phyloP scores from a whole-genome alignment of 2,888 invertebrate genomes.

The Drosophila cognata region DNA sequence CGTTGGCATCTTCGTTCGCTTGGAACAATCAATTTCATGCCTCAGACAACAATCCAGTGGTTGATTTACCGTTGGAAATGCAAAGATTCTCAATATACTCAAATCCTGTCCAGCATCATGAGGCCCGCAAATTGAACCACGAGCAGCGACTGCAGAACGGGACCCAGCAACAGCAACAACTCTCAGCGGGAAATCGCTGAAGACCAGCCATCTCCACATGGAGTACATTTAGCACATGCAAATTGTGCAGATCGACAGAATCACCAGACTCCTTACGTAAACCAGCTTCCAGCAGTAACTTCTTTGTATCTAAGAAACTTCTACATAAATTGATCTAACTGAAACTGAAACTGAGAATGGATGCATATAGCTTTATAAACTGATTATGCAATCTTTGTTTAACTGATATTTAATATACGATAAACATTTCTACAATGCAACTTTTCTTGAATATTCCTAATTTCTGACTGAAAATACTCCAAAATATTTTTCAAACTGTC shows the following conservation, averaged over 20 bases:
- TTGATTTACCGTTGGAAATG: slow-evolving; percentile 29
- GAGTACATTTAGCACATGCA: slow-evolving; percentile 49
- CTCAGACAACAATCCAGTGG: slow-evolving; percentile 49
- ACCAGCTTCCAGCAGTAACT: slow-evolving; percentile 10
- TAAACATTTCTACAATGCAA: not conserved
- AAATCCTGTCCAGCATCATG: slow-evolving; percentile 12
- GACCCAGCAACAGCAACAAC: slow-evolving; percentile 51
- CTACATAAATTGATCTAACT: not conserved
- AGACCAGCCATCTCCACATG: slow-evolving; percentile 43
- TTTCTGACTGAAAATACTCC: not conserved
- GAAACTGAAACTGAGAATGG: not conserved
- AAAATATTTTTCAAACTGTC: not conserved
- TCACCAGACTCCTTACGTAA: slow-evolving; percentile 53
- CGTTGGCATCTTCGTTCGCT: slow-evolving; percentile 15
- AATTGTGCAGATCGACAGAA: slow-evolving; percentile 51
- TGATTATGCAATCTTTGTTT: not conserved
- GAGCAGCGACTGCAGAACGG: slow-evolving; percentile 48
- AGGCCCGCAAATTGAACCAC: slow-evolving; percentile 37
- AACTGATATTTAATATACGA: not conserved
- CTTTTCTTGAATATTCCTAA: not conserved
- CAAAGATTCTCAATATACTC: slow-evolving; percentile 2
- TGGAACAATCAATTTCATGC: slow-evolving; percentile 48
- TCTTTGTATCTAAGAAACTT: not conserved
- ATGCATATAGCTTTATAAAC: not conserved
- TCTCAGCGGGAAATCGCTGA: slow-evolving; percentile 26